Conservation (phyloP, 2,113 vertebrate species). For the Progne subis region DNA sequence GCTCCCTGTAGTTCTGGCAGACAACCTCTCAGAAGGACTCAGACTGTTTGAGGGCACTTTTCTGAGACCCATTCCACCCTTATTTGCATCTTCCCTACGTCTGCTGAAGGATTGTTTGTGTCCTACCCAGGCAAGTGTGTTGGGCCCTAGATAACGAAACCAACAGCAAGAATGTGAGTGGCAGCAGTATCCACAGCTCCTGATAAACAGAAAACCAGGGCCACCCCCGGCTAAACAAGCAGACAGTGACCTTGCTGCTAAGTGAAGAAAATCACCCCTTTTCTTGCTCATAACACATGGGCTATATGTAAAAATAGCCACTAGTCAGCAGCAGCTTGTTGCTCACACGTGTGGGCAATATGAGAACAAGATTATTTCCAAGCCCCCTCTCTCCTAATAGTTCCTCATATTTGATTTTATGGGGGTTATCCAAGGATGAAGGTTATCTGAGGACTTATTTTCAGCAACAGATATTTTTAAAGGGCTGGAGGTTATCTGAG, state of each 20-base stretch:
- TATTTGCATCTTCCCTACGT: neutral
- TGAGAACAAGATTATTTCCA: neutral
- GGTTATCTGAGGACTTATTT: slow-evolving; percentile 65
- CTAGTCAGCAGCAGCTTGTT: neutral
- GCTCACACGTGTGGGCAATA: slow-evolving; percentile 13
- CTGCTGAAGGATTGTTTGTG: neutral
- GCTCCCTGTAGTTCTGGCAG: neutral
- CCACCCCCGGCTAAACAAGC: neutral
- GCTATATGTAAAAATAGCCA: neutral
- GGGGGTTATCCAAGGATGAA: slow-evolving; percentile 45
- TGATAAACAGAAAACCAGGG: neutral
- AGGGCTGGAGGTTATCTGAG: slow-evolving; percentile 61
- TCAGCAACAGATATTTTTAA: slow-evolving; percentile 64
- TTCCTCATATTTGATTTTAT: slow-evolving; percentile 10
- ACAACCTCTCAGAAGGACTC: neutral
- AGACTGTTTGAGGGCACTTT: neutral
- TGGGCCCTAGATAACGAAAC: neutral
- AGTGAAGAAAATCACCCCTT: neutral
- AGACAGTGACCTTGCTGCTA: neutral
- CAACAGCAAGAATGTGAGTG: neutral
- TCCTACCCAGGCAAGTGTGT: neutral
- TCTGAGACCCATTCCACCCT: neutral
- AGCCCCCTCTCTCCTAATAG: slow-evolving; percentile 18
- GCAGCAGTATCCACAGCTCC: neutral
- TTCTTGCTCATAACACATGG: neutral